phyloP scores from a whole-genome alignment of 2,888 invertebrate species.

The Apotomis turbidana region DNA sequence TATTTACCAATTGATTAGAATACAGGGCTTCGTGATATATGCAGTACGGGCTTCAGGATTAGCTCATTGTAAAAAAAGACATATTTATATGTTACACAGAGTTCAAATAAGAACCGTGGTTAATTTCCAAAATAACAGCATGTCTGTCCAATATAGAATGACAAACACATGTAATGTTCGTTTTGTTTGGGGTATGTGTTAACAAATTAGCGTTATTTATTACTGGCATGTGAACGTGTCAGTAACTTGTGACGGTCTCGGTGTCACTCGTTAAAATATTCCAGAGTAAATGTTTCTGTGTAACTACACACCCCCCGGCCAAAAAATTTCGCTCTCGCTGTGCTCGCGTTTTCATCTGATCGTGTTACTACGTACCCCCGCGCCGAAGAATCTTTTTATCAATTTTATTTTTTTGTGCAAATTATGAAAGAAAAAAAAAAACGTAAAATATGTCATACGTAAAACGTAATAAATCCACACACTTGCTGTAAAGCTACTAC shows the following conservation, averaged over 20 bases:
- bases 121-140: background rate
- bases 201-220: conserved; percentile 16
- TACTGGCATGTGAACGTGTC: conserved; percentile 4
- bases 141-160: background rate
- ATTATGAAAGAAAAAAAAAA: too few species aligned
- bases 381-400: background rate
- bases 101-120: background rate
- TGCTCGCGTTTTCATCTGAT: too few species aligned
- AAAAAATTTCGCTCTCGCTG: too few species aligned
- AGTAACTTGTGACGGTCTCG: background rate
- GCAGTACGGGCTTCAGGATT: background rate
- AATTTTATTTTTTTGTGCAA: too few species aligned
- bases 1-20: background rate
- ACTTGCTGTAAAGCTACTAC: too few species aligned
- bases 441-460: too few species aligned
- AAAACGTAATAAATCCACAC: too few species aligned
- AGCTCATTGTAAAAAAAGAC: background rate
- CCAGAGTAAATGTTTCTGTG: background rate
- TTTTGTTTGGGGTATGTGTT: conserved; percentile 19
- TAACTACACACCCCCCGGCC: too few species aligned
- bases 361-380: too few species aligned
- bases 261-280: too few species aligned
- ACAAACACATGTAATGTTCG: background rate
- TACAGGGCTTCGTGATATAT: background rate
- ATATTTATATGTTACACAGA: conserved; percentile 1